Evolutionary conservation across 2,113 vertebrate genomes (phyloP).

Genomic region (Malurus alboscapulatus): DNA sequence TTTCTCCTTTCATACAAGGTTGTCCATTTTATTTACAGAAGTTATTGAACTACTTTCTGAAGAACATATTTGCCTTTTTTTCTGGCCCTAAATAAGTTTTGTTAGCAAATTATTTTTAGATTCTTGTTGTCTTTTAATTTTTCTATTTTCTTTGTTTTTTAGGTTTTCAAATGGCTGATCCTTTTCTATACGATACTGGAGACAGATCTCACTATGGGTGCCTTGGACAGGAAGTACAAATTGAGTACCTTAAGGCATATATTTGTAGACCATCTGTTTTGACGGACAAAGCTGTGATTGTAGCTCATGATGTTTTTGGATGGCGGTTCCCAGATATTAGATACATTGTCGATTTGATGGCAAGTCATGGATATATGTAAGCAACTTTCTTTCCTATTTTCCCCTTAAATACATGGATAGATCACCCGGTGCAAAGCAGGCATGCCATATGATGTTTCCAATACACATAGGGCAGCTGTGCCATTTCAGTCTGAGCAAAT

Average conservation of each 20-base stretch:
- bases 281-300: constrained; percentile 84
- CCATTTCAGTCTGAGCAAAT: not conserved
- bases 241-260: constrained; percentile 85
- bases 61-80: not conserved
- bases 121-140: not conserved
- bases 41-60: not conserved
- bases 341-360: constrained; percentile 89
- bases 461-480: not conserved
- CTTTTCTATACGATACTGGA: constrained; percentile 86
- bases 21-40: not conserved
- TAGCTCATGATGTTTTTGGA: constrained; percentile 90
- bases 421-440: not conserved
- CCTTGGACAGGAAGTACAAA: constrained; percentile 82
- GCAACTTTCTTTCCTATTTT: not conserved
- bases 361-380: constrained; percentile 87
- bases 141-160: not conserved
- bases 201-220: constrained; percentile 80
- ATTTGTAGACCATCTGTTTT: constrained; percentile 73
- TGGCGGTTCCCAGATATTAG: constrained; percentile 90
- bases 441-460: not conserved
- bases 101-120: not conserved
- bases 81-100: not conserved
- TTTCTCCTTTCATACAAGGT: not conserved
- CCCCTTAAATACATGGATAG: not conserved
- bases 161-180: constrained; percentile 84